phyloP scores from a whole-genome alignment of 1,140 invertebrate species.

The Drosophila ananassae region DNA sequence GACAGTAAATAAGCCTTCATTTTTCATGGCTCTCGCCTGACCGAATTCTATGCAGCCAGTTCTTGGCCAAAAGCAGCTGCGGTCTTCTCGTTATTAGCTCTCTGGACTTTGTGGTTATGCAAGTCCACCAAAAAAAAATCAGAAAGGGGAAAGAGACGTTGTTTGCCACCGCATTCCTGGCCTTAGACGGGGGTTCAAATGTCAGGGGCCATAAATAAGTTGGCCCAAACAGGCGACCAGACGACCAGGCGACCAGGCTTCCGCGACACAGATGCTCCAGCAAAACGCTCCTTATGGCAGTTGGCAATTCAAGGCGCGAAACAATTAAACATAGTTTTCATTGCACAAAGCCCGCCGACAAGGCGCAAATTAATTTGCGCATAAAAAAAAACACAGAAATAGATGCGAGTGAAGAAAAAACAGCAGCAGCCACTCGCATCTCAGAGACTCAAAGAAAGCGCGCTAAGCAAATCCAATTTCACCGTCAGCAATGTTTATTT shows the following conservation, averaged over 20 bases:
- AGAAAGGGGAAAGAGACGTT: constrained; percentile 12
- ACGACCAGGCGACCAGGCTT: constrained; percentile 29
- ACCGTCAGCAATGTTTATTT: constrained; percentile 67
- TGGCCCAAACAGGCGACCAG: constrained; percentile 26
- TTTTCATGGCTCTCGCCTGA: constrained; percentile 72
- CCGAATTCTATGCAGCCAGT: constrained; percentile 74
- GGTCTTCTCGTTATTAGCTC: constrained; percentile 9
- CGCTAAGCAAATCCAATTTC: constrained; percentile 80
- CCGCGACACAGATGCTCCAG: constrained; percentile 28
- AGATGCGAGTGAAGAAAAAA: too few species aligned
- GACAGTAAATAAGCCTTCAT: constrained; percentile 83
- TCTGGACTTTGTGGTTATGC: constrained; percentile 47
- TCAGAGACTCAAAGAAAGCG: constrained; percentile 70
- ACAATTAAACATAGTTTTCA: constrained; percentile 83
- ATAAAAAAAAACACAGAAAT: constrained; percentile 24
- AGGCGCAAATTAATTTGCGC: constrained; percentile 75
- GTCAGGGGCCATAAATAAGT: constrained; percentile 77
- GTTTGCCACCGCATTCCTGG: constrained; percentile 61
- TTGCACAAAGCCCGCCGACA: constrained; percentile 79
- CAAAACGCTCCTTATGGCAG: constrained; percentile 36
- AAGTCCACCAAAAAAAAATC: constrained; percentile 25
- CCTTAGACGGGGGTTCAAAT: constrained; percentile 57
- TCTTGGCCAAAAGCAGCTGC: constrained; percentile 55
- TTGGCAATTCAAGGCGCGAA: constrained; percentile 76
- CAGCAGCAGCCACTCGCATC: background rate